Base-by-base conservation (phyloP, 1,140 invertebrate genomes). In the Cecropterus lyciades region DNA sequence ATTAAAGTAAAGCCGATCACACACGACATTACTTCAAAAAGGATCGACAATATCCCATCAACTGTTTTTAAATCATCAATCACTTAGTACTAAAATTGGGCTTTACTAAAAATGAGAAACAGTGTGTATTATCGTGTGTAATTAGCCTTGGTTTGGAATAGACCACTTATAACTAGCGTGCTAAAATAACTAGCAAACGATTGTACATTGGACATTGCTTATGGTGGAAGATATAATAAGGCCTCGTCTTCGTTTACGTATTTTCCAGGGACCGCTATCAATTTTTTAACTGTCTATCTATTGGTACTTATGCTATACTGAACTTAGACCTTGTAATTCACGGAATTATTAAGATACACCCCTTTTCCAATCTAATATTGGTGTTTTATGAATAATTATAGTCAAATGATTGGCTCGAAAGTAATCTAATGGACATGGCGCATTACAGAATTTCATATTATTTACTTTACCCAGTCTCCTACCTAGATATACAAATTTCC, bases 121-220 rank as follows among this genome's bases (percentile, higher is more conserved):
- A 4, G 7, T n/a, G n/a, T n/a, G 27, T 37, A 37, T 0, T 10
- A 37, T 37, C 33, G 10, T 37, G 33, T 43, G 40, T 14, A 5
- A 14, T 43, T 43, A 11, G 40, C 40, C 40, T 40, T n/a, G 14
- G 13, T 14, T 3, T 14, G 13, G n/a, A 43, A 43, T 4, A 14
- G n/a, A 40, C 5, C 17, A 3, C 11, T 49, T 49, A 13, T 49
- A 17, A 45, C 17, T 43, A 57, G 40, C 40, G 20, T 45, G 55
- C 55, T 57, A 57, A 27, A 24, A n/a, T 57, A 43, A 57, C 55
- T 43, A 57, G 40, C 16, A 57, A 57, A 37, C 14, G 9, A 37
- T 57, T 57, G 55, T 57, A 49, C 17, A 49, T 24, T 24, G 15
- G 27, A 49, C 17, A 11, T 30, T 49, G 17, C 46, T 49, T 11